Conservation (phyloP, 1,140 invertebrate genomes). For the Contarinia nasturtii region DNA sequence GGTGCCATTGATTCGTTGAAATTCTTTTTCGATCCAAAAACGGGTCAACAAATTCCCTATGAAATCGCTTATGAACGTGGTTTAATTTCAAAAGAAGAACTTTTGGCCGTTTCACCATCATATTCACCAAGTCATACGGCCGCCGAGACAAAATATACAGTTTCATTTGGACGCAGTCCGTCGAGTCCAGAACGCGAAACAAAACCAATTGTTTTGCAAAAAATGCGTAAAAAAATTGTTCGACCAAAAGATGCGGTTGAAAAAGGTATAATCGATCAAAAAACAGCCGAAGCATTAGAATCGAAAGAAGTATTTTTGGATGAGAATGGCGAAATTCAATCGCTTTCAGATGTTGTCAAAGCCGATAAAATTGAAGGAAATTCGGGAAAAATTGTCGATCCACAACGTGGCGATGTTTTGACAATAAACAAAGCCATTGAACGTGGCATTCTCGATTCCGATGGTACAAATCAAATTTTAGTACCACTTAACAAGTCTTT, state of each 20-base stretch:
- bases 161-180: slow-evolving; percentile 36
- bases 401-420: slow-evolving; percentile 55
- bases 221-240: slow-evolving; percentile 52
- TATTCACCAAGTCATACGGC: slow-evolving; percentile 34
- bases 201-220: slow-evolving; percentile 54
- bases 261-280: slow-evolving; percentile 50
- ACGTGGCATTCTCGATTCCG: slow-evolving; percentile 62
- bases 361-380: slow-evolving; percentile 53
- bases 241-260: slow-evolving; percentile 49
- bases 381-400: slow-evolving; percentile 62
- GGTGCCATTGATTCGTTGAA: slow-evolving; percentile 26
- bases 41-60: slow-evolving; percentile 51
- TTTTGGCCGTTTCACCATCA: slow-evolving; percentile 14
- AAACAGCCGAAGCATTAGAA: slow-evolving; percentile 50
- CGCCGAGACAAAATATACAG: slow-evolving; percentile 46
- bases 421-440: slow-evolving; percentile 69
- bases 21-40: slow-evolving; percentile 57
- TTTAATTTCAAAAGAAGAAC: slow-evolving; percentile 31
- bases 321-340: slow-evolving; percentile 37
- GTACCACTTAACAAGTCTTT: slow-evolving; percentile 64
- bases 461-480: slow-evolving; percentile 52
- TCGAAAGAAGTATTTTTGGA: slow-evolving; percentile 28
- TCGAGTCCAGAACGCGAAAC: slow-evolving; percentile 34
- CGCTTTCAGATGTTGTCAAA: slow-evolving; percentile 55
- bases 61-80: slow-evolving; percentile 64